Conservation (phyloP, 2,113 vertebrate genomes). For the Copsychus sechellarum region DNA sequence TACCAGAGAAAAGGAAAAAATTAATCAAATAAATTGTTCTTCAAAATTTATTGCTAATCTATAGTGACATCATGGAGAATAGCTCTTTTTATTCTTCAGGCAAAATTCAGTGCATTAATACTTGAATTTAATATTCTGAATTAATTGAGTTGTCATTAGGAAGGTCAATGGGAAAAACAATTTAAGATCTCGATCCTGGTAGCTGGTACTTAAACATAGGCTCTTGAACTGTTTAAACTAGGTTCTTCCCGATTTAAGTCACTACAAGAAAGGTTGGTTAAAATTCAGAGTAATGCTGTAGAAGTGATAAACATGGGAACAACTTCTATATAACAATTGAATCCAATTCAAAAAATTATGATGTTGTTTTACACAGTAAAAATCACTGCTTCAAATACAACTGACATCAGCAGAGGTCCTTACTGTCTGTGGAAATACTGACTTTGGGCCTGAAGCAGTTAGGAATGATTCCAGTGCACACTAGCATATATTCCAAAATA, state of each 20-base stretch:
- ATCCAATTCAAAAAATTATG: background rate
- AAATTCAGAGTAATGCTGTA: background rate
- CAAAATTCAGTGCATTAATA: constrained; percentile 6
- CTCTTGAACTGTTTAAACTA: background rate
- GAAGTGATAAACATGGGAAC: background rate
- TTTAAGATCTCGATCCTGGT: background rate
- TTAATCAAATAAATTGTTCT: constrained; percentile 1
- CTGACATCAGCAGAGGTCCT: background rate
- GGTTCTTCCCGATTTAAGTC: background rate
- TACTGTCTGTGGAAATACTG: background rate
- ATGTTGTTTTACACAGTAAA: background rate
- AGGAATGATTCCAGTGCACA: background rate
- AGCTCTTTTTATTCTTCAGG: constrained; percentile 10
- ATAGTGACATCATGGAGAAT: background rate
- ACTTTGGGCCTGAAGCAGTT: background rate
- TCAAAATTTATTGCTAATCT: background rate
- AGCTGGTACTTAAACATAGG: background rate
- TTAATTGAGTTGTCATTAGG: background rate
- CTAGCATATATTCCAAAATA: background rate
- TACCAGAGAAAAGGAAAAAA: background rate
- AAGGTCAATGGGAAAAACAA: background rate
- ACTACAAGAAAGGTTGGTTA: background rate
- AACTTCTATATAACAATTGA: background rate
- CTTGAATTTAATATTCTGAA: constrained; percentile 14
- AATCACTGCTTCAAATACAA: background rate